These are phyloP conservation scores for Ophiothrix spiculata DNA, from an alignment of 35 echinoderm and acorn worm genomes.

Conservation along the genomic window DNA sequence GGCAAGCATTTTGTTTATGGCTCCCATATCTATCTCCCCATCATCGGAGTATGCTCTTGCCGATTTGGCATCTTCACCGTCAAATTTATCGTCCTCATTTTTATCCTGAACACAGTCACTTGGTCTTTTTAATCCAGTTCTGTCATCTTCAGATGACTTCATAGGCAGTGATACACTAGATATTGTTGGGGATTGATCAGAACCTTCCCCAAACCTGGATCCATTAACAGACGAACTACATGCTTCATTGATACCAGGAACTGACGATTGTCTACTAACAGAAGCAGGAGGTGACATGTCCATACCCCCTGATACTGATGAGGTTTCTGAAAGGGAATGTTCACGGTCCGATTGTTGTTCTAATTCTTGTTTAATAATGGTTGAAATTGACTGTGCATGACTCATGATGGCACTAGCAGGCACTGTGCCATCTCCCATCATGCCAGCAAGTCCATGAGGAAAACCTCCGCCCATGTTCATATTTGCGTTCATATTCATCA, in stretches of 20 bases:
- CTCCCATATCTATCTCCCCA: slow-evolving; percentile 61
- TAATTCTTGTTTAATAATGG: slow-evolving; percentile 88
- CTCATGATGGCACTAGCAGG: slow-evolving; percentile 55
- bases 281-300: slow-evolving; percentile 65
- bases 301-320: slow-evolving; percentile 36
- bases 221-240: slow-evolving; percentile 42
- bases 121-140: neutral
- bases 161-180: slow-evolving; percentile 76
- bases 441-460: slow-evolving; percentile 45
- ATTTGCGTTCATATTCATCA: neutral
- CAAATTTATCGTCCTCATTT: neutral
- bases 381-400: slow-evolving; percentile 75
- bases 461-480: slow-evolving; percentile 24
- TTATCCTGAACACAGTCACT: neutral
- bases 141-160: slow-evolving; percentile 31
- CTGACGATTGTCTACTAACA: slow-evolving; percentile 69
- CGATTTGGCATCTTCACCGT: neutral
- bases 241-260: slow-evolving; percentile 56
- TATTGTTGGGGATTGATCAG: slow-evolving; percentile 75
- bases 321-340: slow-evolving; percentile 56
- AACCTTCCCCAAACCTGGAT: slow-evolving; percentile 19
- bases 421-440: slow-evolving; percentile 55
- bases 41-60: neutral
- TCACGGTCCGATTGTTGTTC: slow-evolving; percentile 66
- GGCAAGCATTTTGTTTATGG: slow-evolving; percentile 84